phyloP scores from a whole-genome alignment of 2,797 vertebrate species.

The Neoniphon sammara region DNA sequence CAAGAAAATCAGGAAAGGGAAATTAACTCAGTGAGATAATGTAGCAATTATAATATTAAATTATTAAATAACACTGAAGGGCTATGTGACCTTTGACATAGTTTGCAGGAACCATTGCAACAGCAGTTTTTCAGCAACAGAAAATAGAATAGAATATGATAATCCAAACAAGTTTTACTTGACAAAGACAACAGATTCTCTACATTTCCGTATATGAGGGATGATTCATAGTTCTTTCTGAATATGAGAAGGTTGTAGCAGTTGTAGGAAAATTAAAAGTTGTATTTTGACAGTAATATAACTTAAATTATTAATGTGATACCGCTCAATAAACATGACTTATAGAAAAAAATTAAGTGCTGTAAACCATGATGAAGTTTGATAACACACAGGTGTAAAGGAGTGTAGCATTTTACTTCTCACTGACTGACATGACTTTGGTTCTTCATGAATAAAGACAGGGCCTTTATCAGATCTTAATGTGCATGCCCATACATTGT shows the following conservation, averaged over 20 bases:
- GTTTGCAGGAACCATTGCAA: neutral
- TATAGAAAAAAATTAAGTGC: too few species aligned
- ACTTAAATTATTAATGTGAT: too few species aligned
- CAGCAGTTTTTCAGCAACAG: neutral
- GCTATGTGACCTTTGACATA: neutral
- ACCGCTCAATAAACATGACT: too few species aligned
- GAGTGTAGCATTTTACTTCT: too few species aligned
- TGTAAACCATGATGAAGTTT: too few species aligned
- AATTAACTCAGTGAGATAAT: neutral
- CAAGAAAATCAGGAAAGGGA: neutral
- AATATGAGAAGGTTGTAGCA: too few species aligned
- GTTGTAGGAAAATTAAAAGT: too few species aligned
- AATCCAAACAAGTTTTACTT: neutral
- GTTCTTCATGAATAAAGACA: neutral
- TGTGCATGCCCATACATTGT: neutral
- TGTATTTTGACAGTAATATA: too few species aligned
- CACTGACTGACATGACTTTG: neutral
- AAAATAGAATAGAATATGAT: neutral
- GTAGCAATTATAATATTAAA: neutral
- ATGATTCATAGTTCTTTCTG: too few species aligned
- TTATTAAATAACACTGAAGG: neutral
- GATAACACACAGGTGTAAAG: too few species aligned
- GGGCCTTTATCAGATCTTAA: neutral
- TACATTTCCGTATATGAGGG: neutral
- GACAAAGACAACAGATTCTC: neutral